phyloP scores from a whole-genome alignment of 1,140 invertebrate species.

The Drosophila melanica region DNA sequence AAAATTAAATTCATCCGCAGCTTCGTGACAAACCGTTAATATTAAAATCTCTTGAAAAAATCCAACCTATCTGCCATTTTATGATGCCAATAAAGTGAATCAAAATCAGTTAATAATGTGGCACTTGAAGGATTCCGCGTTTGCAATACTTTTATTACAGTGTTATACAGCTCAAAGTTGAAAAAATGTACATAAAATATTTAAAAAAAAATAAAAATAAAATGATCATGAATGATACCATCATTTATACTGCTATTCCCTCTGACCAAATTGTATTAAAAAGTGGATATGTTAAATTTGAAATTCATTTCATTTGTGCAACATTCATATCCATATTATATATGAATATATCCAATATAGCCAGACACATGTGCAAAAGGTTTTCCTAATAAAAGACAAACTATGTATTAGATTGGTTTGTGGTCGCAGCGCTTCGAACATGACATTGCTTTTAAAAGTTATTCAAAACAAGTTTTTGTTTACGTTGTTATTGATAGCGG shows the following conservation, averaged over 20 bases:
- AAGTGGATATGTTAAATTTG: no score
- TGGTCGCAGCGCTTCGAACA: constrained; percentile 13
- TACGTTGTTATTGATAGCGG: not conserved
- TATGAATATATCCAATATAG: no score
- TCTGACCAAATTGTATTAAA: no score
- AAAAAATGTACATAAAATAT: no score
- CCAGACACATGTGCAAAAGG: constrained; percentile 1
- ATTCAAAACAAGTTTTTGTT: constrained; percentile 2
- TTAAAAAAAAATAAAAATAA: no score
- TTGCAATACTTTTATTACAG: no score
- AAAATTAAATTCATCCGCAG: no score
- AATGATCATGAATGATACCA: no score
- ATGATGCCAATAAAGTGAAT: not conserved
- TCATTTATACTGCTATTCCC: no score
- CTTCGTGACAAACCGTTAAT: not conserved
- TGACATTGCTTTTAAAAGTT: constrained; percentile 23
- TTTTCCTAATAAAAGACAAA: constrained; percentile 43
- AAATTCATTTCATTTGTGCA: no score
- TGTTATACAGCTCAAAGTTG: no score
- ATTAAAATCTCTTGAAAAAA: not conserved
- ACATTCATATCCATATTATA: no score
- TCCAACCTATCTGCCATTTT: not conserved
- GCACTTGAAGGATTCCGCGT: not conserved
- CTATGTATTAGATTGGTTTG: constrained; percentile 33
- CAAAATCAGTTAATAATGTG: not conserved